phyloP scores from a whole-genome alignment of 1,140 invertebrate genomes.

The Drosophila erecta region DNA sequence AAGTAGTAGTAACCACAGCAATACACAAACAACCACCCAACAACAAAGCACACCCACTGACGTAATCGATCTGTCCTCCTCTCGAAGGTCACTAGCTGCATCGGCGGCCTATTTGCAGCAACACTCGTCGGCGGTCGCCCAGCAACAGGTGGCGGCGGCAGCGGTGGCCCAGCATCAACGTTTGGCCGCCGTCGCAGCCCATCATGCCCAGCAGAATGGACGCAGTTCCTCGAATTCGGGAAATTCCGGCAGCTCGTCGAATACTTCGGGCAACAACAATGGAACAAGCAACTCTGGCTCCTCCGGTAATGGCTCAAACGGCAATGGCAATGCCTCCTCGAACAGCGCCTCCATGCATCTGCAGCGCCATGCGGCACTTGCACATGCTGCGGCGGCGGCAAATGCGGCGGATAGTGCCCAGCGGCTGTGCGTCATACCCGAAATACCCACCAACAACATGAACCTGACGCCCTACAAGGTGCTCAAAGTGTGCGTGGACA shows the following conservation, averaged over 20 bases:
- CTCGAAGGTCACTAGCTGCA: constrained; percentile 83
- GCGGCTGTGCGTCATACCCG: constrained; percentile 72
- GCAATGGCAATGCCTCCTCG: constrained; percentile 36
- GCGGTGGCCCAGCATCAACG: constrained; percentile 64
- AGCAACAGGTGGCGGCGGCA: constrained; percentile 46
- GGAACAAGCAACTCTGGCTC: constrained; percentile 52
- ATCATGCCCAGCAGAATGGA: constrained; percentile 68
- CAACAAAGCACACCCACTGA: constrained; percentile 70
- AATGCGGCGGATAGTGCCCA: constrained; percentile 62
- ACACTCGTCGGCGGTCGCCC: constrained; percentile 59
- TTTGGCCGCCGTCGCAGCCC: constrained; percentile 47
- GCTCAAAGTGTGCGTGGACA: constrained; percentile 91
- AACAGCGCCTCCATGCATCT: constrained; percentile 80
- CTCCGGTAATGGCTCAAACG: constrained; percentile 30
- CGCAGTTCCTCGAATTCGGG: constrained; percentile 44
- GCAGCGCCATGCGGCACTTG: constrained; percentile 84
- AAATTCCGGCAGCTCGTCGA: constrained; percentile 2
- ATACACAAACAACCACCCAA: constrained; percentile 1
- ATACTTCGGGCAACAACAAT: constrained; percentile 36
- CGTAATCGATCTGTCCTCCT: constrained; percentile 84
- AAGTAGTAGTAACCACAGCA: constrained; percentile 18
- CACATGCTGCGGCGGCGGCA: constrained; percentile 59
- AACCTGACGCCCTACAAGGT: constrained; percentile 86
- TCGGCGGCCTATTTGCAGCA: constrained; percentile 75
- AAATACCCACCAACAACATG: constrained; percentile 73